Evolutionary conservation across 1,140 invertebrate species (phyloP), one percentile per base, ranked within the genome.

Genomic region (Trachelipus rathkii): DNA sequence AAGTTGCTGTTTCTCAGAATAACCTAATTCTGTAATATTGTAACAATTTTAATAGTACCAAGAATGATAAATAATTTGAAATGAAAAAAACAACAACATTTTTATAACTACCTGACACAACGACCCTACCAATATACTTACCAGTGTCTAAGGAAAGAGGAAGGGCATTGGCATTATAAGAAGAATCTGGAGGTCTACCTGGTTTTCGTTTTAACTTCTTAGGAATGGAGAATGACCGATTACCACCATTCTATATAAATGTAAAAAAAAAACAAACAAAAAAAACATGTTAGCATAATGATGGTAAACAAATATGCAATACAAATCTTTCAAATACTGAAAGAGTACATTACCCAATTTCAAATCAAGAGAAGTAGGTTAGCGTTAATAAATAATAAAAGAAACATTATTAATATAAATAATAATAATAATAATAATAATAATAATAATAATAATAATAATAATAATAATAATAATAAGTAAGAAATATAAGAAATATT

Each of bases 1-100:
- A 45, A 81, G 77, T 19, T 78, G 77, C 33, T 77, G 75, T 69
- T 81, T 81, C 45, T 78, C 76, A 50, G 23, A 71, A 13, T 77
- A 71, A 11, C 80, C 80, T 10, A 81, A 72, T 23, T 81, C 80
- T 81, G 77, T n/a, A 33, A 6, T 3, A 33, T 1, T 33, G 33
- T 33, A 33, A 33, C 33, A 33, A 33, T 33, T 1, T 33, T 33
- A 33, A 3, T 33, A 33, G 6, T 33, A 7, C 45, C 21, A 53
- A 15, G 10, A 77, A 67, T 13, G 44, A 67, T 24, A n/a, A 24
- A 10, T 71, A 44, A 44, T 15, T 19, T 11, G 24, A 23, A 21
- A 33, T 7, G 2, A 2, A 74, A 15, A 45, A 45, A 23, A n/a
- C 11, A 9, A 6, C 6, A 33, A 33, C 4, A 6, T 9, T 44